These are phyloP conservation scores for Marcusenius ussheri DNA, from an alignment of 2,113 vertebrate species.

Conservation along the genomic window DNA sequence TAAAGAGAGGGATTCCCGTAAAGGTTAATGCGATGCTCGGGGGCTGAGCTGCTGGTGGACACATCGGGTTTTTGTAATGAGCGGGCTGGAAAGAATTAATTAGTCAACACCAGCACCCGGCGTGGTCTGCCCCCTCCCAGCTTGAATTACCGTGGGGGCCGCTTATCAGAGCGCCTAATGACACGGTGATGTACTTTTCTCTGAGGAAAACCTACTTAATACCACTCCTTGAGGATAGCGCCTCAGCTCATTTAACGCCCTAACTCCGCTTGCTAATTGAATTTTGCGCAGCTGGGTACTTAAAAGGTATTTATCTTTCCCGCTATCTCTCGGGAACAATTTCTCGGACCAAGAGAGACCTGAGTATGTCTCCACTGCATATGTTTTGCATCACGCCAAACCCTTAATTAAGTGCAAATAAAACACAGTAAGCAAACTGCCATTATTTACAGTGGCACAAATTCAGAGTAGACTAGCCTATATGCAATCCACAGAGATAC, in stretches of 20 bases:
- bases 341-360: background rate
- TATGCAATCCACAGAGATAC: background rate
- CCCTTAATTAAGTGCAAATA: background rate
- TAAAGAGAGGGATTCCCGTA: background rate
- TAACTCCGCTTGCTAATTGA: slow-evolving; percentile 4
- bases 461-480: background rate
- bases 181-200: slow-evolving; percentile 18
- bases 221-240: background rate
- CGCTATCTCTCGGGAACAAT: background rate
- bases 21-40: background rate
- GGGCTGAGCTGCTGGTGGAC: slow-evolving; percentile 2
- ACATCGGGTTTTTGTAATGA: slow-evolving; percentile 10
- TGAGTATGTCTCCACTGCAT: background rate
- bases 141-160: slow-evolving; percentile 1
- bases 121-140: background rate
- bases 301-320: background rate
- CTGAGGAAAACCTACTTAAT: background rate
- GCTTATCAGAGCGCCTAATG: slow-evolving; percentile 27
- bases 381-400: background rate
- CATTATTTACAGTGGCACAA: background rate
- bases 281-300: background rate
- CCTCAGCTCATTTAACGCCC: background rate
- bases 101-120: slow-evolving; percentile 15
- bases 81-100: slow-evolving; percentile 23
- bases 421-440: background rate